Conservation (phyloP, 2,797 vertebrate species). For the Typhlichthys eigenmanni region DNA sequence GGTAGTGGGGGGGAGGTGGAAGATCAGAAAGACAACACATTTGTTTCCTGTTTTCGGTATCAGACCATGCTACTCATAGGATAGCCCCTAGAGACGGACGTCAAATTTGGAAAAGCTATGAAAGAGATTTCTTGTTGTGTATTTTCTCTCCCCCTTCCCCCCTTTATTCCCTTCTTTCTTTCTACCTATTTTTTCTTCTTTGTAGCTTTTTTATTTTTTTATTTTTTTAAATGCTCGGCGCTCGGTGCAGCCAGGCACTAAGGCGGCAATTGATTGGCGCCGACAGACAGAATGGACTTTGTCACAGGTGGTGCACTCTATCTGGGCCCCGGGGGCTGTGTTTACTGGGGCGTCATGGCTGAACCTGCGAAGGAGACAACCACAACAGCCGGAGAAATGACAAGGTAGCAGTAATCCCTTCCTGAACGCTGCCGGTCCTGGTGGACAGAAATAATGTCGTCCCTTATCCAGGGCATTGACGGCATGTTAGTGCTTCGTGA, state of each 20-base stretch:
- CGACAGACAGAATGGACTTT: constrained; percentile 58
- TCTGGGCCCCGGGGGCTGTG: constrained; percentile 50
- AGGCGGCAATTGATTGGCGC: constrained; percentile 57
- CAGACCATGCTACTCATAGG: constrained; percentile 13
- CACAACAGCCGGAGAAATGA: constrained; percentile 8
- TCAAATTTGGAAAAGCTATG: constrained; percentile 7
- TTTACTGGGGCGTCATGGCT: constrained; percentile 46
- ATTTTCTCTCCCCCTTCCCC: constrained; percentile 42
- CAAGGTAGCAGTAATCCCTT: constrained; percentile 53
- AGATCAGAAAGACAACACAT: constrained; percentile 35
- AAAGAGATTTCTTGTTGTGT: constrained; percentile 42
- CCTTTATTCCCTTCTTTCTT: constrained; percentile 6
- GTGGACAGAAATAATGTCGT: constrained; percentile 55
- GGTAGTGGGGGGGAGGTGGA: neutral
- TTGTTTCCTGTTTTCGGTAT: constrained; percentile 30
- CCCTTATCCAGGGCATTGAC: constrained; percentile 14
- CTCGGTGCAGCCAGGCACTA: constrained; percentile 19
- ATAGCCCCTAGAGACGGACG: constrained; percentile 21
- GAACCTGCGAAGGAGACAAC: constrained; percentile 35
- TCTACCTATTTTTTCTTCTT: neutral
- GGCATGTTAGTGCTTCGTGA: constrained; percentile 2
- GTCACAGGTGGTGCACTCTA: constrained; percentile 43
- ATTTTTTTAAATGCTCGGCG: neutral
- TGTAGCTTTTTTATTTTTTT: neutral
- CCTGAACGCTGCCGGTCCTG: constrained; percentile 41